These are phyloP conservation scores for Phrynosoma platyrhinos DNA, from an alignment of 2,113 vertebrate genomes.

Conservation along the genomic window DNA sequence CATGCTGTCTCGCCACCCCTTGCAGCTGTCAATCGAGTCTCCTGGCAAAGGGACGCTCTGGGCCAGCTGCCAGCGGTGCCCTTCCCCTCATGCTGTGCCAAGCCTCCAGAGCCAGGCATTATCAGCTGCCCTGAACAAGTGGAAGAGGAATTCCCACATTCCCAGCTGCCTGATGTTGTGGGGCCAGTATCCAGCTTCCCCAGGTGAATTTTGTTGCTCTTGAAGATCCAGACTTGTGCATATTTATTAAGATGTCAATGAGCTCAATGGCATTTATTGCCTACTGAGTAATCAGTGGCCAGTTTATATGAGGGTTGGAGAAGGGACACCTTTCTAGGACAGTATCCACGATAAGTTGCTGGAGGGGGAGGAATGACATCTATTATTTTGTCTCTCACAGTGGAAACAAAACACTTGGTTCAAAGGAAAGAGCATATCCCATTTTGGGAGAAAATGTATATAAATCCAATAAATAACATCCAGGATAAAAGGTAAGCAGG, in stretches of 20 bases:
- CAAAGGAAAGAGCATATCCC: not conserved
- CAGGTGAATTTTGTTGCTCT: not conserved
- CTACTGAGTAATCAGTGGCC: too few relatives aligned
- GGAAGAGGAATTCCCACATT: conserved; percentile 1
- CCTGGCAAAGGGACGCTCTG: not conserved
- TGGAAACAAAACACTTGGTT: not conserved
- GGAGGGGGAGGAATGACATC: not conserved
- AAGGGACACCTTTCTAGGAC: not conserved
- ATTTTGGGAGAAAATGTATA: too few relatives aligned
- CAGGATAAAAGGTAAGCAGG: not conserved
- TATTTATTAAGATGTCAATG: not conserved
- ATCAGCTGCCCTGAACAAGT: not conserved
- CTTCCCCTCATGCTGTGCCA: conserved; percentile 2
- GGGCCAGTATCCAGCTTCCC: not conserved
- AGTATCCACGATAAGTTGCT: not conserved
- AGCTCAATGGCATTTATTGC: not conserved
- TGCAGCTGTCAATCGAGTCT: not conserved
- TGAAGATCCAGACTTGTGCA: not conserved
- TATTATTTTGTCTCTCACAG: not conserved
- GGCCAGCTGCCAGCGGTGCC: conserved; percentile 1
- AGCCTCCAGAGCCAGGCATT: conserved; percentile 9
- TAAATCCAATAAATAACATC: too few relatives aligned
- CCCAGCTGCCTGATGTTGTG: conserved; percentile 1
- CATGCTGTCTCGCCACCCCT: not conserved
- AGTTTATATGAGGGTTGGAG: not conserved